Evolutionary conservation across 1,140 invertebrate species (phyloP).

Genomic region (Formica exsecta): DNA sequence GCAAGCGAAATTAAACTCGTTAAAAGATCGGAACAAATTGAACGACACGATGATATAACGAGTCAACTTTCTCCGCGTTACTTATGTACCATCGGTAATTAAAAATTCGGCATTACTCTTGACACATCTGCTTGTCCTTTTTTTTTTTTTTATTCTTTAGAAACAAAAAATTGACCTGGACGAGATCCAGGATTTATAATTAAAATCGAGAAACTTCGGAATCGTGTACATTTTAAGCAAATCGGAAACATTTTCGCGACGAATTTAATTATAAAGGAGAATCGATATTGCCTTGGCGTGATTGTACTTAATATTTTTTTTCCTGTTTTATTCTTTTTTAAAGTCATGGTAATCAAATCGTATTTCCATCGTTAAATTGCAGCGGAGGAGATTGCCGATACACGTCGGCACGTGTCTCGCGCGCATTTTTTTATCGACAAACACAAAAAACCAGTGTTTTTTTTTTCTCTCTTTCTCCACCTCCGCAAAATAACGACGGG

Average conservation of each 20-base stretch:
- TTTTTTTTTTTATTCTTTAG: neutral
- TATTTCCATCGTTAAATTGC: conserved; percentile 27
- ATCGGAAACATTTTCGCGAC: neutral
- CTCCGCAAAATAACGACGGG: neutral
- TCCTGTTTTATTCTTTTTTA: neutral
- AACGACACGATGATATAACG: conserved; percentile 17
- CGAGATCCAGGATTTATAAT: conserved; percentile 1
- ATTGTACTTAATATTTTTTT: neutral
- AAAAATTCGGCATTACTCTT: conserved; percentile 35
- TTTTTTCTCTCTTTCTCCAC: neutral
- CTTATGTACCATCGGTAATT: conserved; percentile 31
- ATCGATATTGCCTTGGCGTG: neutral
- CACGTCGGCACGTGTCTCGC: conserved; percentile 17
- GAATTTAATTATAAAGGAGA: neutral
- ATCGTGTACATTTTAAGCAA: neutral
- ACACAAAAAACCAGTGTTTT: neutral
- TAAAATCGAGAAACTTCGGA: neutral
- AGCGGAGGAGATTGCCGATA: conserved; percentile 15
- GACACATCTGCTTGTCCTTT: neutral
- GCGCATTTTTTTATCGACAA: neutral
- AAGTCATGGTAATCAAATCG: neutral
- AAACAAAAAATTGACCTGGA: neutral
- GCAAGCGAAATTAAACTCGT: conserved; percentile 45
- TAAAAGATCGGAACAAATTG: conserved; percentile 42
- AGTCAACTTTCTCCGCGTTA: conserved; percentile 19